Evolutionary conservation across 2,888 invertebrate species (phyloP), one percentile per base, ranked within the genome.

Genomic region (Pterostichus madidus): DNA sequence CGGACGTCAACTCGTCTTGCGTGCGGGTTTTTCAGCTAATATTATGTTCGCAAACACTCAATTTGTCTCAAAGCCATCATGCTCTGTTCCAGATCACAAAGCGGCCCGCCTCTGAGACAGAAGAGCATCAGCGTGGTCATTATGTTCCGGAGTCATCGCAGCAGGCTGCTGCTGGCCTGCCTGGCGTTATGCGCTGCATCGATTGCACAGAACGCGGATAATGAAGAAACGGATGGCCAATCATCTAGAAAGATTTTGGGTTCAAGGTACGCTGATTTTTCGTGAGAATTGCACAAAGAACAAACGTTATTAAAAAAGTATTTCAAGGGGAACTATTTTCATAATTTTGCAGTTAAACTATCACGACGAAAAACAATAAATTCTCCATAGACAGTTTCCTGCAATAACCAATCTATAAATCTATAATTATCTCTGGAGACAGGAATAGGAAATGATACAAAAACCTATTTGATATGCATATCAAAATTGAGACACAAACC

Each of bases 231-330:
- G 39, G 91, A 91, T 87, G 89, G 89, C 8, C 91, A 91, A 84
- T 88, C 89, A 83, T 91, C 93, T 73, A 91, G 92, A 87, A 92
- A 92, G 90, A 91, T 93, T 85, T 90, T 93, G 85, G 93, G 92
- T 86, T 93, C 93, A 84, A 93, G 93, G 93, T 93, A 73, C 32
- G 59, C 39, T 59, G 39, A 11, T 56, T 81, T 46, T 73, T 56
- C 5, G 75, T 46, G 52, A 24, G 75, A 75, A 75, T 39, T 7
- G 8, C 39, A 39, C 39, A 39, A 39, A 39, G 39, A 10, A 44
- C 7, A 7, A 44, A 44, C 7, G 44, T 1, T 2, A 44, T 44
- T 10, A 44, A 44, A 44, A 44, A 44, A 44, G 44, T 1, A 44
- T 24, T 24, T 24, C 24, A 24, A 24, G 24, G 1, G 24, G 24